Conservation (phyloP, 1,140 invertebrate species). For the Anoplolepis gracilipes region DNA sequence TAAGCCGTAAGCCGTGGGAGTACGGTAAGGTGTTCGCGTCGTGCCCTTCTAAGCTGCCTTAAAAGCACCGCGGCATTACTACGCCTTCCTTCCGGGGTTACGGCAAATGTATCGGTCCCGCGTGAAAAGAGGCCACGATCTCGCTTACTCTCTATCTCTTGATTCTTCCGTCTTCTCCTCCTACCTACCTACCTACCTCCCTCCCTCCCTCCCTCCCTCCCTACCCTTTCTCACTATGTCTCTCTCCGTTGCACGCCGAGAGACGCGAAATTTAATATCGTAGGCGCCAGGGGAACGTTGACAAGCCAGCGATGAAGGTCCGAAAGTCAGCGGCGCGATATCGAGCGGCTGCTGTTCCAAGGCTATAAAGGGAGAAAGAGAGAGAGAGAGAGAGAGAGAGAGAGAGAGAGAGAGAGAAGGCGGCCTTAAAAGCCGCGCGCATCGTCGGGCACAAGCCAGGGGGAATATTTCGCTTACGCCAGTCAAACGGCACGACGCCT, state of each 20-base stretch:
- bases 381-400: conserved; percentile 11
- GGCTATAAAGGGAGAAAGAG: conserved; percentile 37
- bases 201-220: background rate
- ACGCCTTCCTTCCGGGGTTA: conserved; percentile 41
- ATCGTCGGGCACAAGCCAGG: conserved; percentile 46
- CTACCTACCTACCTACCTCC: background rate
- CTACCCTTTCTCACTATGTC: background rate
- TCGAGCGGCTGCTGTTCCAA: conserved; percentile 54
- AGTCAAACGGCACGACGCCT: conserved; percentile 57
- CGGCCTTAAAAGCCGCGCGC: conserved; percentile 51
- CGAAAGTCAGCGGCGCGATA: conserved; percentile 54
- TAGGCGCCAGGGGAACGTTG: conserved; percentile 47
- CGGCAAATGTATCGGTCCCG: conserved; percentile 58
- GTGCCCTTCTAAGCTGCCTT: conserved; percentile 60
- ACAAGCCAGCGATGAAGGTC: conserved; percentile 56
- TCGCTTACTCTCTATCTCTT: conserved; percentile 8
- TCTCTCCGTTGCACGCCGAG: conserved; percentile 1
- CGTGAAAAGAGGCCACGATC: conserved; percentile 39
- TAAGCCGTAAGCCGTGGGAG: conserved; percentile 60
- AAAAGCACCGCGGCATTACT: conserved; percentile 61
- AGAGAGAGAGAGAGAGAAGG: conserved; percentile 39
- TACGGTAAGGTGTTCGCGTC: conserved; percentile 55
- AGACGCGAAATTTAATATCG: conserved; percentile 58
- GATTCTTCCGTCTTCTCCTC: background rate
- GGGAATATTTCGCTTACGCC: conserved; percentile 55